These are phyloP conservation scores for Stomatorhinus walkeri DNA, from an alignment of 2,797 vertebrate genomes.

Conservation along the genomic window DNA sequence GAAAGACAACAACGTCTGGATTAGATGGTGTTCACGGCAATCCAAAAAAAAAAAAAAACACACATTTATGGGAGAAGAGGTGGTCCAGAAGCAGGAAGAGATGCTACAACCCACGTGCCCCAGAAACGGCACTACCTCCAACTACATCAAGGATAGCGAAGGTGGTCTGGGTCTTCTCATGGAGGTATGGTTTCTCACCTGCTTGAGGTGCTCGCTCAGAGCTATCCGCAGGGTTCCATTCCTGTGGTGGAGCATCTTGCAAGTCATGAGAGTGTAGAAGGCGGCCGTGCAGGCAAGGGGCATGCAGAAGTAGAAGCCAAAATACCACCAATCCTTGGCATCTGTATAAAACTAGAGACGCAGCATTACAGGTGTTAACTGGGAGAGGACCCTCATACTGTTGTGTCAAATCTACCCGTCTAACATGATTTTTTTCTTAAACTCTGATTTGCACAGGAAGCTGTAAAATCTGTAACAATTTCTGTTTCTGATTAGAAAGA, in stretches of 20 bases:
- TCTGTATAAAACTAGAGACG: slow-evolving; percentile 70
- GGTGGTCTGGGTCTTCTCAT: not conserved
- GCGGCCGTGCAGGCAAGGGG: slow-evolving; percentile 81
- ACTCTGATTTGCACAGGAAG: not conserved
- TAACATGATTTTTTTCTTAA: not conserved
- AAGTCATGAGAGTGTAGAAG: slow-evolving; percentile 94
- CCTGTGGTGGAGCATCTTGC: slow-evolving; percentile 89
- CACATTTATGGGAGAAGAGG: not conserved
- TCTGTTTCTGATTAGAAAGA: not conserved
- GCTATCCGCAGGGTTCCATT: slow-evolving; percentile 88
- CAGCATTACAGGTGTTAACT: not conserved
- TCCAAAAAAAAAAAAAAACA: not conserved
- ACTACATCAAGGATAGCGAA: not conserved
- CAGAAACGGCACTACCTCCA: not conserved
- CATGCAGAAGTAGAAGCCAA: slow-evolving; percentile 92
- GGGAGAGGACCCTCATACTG: not conserved
- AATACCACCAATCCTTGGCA: slow-evolving; percentile 93
- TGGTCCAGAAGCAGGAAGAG: not conserved
- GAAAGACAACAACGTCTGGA: slow-evolving; percentile 29
- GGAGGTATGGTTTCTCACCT: slow-evolving; percentile 58
- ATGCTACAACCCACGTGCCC: not conserved
- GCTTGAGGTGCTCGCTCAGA: slow-evolving; percentile 94
- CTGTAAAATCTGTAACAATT: not conserved
- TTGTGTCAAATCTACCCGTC: not conserved
- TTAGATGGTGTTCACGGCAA: not conserved